Conservation (phyloP, 2,113 vertebrate species). For the Xenopus borealis region DNA sequence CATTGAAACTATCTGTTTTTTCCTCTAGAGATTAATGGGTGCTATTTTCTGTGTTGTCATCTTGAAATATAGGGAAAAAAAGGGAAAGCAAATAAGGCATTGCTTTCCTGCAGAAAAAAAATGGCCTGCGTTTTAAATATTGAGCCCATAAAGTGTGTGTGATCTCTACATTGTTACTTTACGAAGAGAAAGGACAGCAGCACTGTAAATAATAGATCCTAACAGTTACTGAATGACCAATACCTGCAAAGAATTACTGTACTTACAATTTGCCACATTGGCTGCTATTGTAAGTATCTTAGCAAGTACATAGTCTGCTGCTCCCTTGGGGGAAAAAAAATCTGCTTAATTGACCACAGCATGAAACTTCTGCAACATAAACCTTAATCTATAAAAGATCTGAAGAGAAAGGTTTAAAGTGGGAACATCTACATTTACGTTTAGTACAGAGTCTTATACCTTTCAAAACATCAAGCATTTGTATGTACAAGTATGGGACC, state of each 20-base stretch:
- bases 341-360: too few relatives aligned
- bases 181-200: constrained; percentile 43
- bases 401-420: too few relatives aligned
- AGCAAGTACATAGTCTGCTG: neutral
- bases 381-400: too few relatives aligned
- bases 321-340: too few relatives aligned
- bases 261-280: constrained; percentile 35
- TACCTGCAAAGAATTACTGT: constrained; percentile 24
- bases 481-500: too few relatives aligned
- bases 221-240: constrained; percentile 14
- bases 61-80: constrained; percentile 51
- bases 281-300: constrained; percentile 2
- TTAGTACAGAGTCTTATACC: too few relatives aligned
- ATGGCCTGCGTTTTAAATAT: constrained; percentile 45
- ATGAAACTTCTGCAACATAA: too few relatives aligned
- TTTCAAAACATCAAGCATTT: too few relatives aligned
- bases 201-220: constrained; percentile 46
- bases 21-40: constrained; percentile 52
- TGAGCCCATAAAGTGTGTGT: constrained; percentile 39
- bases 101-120: constrained; percentile 47
- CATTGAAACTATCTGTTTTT: constrained; percentile 51
- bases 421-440: too few relatives aligned
- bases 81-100: constrained; percentile 51
- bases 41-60: constrained; percentile 51
- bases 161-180: constrained; percentile 43